Conservation (phyloP, 2,113 vertebrate species). For the Corythaixoides concolor region DNA sequence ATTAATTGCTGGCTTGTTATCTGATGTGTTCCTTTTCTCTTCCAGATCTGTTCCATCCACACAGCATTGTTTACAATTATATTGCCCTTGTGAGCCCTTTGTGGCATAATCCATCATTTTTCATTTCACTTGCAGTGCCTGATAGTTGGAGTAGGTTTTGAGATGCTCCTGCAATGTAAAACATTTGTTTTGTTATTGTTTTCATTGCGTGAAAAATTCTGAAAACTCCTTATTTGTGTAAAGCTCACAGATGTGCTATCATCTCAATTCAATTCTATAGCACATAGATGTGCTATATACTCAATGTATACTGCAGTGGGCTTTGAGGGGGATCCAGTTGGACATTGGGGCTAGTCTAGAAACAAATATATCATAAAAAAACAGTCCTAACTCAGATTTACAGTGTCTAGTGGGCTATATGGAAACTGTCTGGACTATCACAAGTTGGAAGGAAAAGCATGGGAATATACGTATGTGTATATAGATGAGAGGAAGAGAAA, state of each 20-base stretch:
- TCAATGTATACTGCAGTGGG: background rate
- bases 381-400: background rate
- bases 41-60: background rate
- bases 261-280: background rate
- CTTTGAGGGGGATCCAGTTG: background rate
- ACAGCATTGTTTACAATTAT: background rate
- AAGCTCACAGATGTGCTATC: fast-evolving
- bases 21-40: background rate
- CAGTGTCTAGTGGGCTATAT: background rate
- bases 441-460: background rate
- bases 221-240: background rate
- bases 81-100: background rate
- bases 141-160: background rate
- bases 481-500: fast-evolving
- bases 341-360: background rate
- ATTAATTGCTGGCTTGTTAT: background rate
- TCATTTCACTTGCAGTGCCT: background rate
- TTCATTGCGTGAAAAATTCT: background rate
- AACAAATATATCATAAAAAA: background rate
- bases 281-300: too few relatives aligned
- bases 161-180: background rate
- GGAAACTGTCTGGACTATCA: background rate
- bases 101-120: background rate
- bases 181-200: background rate
- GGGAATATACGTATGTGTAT: background rate